A percentile compares a stretch with the other conserved stretches of the same genome.
Evolutionary conservation across 1,140 invertebrate genomes (phyloP).

Genomic region (Cyrtorhinus lividipennis): DNA sequence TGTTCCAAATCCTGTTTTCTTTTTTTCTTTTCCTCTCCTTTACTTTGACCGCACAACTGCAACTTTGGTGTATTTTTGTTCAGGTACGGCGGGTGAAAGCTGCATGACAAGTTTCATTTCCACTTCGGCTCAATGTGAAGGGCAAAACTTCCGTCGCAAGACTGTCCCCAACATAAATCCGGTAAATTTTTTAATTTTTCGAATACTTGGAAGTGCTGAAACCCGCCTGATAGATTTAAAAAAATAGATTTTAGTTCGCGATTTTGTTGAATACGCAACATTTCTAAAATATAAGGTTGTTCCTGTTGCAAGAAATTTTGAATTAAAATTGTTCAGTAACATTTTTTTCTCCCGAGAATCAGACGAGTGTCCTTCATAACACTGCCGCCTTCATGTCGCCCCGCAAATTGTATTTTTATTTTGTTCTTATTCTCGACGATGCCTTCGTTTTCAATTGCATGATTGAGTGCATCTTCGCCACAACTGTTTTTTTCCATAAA

Average conservation of each 20-base stretch:
- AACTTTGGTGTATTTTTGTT: not conserved
- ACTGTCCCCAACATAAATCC: not conserved
- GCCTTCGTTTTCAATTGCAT: too few relatives aligned
- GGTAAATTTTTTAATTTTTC: not conserved
- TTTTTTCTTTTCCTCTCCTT: too few relatives aligned
- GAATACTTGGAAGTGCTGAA: not conserved
- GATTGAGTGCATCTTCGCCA: too few relatives aligned
- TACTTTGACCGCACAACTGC: too few relatives aligned
- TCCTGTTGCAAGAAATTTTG: not conserved
- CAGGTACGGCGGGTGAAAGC: conserved; percentile 11
- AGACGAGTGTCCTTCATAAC: not conserved
- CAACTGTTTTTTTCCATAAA: too few relatives aligned
- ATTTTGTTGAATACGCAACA: too few relatives aligned
- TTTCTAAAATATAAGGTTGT: not conserved
- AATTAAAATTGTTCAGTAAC: not conserved
- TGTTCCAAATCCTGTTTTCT: too few relatives aligned
- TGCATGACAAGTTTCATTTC: conserved; percentile 19
- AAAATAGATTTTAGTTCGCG: too few relatives aligned
- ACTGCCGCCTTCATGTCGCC: too few relatives aligned
- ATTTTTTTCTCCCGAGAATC: not conserved
- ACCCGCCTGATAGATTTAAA: too few relatives aligned
- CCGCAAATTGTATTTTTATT: too few relatives aligned
- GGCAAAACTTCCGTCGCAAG: not conserved
- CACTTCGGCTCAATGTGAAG: not conserved
- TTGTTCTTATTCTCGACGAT: too few relatives aligned